These are phyloP conservation scores for Siniperca knerii DNA, from an alignment of 2,113 vertebrate genomes.

Conservation along the genomic window DNA sequence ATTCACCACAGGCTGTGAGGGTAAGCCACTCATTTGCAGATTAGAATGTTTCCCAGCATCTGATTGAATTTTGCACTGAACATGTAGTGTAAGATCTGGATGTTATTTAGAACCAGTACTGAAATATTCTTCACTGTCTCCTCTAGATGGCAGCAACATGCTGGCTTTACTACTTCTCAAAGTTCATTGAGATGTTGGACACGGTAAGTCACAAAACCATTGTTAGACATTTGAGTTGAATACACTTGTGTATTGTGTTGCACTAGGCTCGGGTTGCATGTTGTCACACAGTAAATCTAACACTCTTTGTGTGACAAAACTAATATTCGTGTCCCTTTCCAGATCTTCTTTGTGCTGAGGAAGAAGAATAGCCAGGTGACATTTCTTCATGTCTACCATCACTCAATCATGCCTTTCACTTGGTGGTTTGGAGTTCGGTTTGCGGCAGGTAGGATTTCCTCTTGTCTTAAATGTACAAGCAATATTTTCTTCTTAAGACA, in stretches of 20 bases:
- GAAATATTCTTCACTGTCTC: constrained; percentile 1
- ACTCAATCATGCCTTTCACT: constrained; percentile 98
- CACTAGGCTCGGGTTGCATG: background rate
- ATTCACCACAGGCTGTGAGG: constrained; percentile 89
- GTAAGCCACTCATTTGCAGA: constrained; percentile 82
- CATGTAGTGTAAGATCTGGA: background rate
- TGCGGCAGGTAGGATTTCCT: constrained; percentile 87
- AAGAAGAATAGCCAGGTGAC: constrained; percentile 97
- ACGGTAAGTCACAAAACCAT: constrained; percentile 89
- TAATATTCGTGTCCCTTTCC: background rate
- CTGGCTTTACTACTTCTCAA: constrained; percentile 98
- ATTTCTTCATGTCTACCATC: constrained; percentile 97
- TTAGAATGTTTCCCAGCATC: background rate
- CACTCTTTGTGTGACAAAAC: background rate
- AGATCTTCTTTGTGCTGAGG: constrained; percentile 98
- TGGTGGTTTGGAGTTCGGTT: constrained; percentile 99
- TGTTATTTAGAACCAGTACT: background rate
- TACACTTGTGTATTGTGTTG: background rate
- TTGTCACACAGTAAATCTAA: background rate
- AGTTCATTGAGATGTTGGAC: constrained; percentile 97
- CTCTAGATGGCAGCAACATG: constrained; percentile 93
- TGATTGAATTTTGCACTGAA: no score
- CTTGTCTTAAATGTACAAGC: background rate
- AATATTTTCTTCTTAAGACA: background rate
- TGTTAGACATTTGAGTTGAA: background rate